phyloP scores from a whole-genome alignment of 2,797 vertebrate genomes.

The Phoebastria nigripes region DNA sequence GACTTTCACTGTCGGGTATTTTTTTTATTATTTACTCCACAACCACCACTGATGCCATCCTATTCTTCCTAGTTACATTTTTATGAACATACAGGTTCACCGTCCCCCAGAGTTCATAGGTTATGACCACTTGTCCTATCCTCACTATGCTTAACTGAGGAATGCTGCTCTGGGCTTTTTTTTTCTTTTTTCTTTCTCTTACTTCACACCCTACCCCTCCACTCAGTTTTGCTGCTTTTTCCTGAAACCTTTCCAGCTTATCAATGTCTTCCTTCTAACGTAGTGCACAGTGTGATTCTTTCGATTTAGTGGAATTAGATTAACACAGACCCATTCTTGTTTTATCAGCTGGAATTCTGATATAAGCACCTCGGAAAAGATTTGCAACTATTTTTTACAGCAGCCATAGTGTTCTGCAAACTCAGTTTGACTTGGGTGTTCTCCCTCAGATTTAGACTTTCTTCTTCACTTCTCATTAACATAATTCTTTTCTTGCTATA shows the following conservation, averaged over 20 bases:
- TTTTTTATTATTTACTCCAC: neutral
- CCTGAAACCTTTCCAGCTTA: neutral
- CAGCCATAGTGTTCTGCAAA: neutral
- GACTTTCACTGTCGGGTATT: neutral
- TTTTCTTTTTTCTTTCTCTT: neutral
- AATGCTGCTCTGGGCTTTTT: neutral
- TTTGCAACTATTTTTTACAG: neutral
- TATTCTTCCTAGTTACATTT: neutral
- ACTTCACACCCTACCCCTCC: neutral
- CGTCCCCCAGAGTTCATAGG: neutral
- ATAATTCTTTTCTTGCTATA: neutral
- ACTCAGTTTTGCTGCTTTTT: neutral
- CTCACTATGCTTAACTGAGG: neutral
- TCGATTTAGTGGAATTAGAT: neutral
- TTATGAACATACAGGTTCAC: fast-evolving
- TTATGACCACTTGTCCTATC: neutral
- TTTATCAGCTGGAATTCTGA: neutral
- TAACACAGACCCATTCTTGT: neutral
- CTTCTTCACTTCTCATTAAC: neutral
- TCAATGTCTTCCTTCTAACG: neutral
- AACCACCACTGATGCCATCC: neutral
- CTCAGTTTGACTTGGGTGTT: neutral
- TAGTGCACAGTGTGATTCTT: neutral
- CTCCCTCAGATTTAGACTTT: neutral
- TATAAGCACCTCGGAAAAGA: neutral